phyloP scores from a whole-genome alignment of 1,140 invertebrate genomes.

The Neoseiulus cucumeris region DNA sequence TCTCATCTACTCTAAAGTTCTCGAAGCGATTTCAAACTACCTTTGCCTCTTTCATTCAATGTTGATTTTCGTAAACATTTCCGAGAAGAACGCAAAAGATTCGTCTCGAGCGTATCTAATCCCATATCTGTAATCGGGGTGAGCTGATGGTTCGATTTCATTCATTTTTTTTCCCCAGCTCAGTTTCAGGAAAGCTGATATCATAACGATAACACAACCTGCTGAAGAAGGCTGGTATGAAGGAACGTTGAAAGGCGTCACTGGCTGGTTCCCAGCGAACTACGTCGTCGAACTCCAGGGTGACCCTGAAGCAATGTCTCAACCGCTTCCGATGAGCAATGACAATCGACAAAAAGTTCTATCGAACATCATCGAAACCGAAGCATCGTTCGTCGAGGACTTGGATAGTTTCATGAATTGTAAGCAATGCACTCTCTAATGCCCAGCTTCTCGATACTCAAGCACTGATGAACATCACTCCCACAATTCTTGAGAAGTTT shows the following conservation, averaged over 20 bases:
- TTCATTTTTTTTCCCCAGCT: background rate
- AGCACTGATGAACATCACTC: no score
- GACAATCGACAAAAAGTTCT: background rate
- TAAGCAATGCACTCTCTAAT: no score
- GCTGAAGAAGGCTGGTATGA: slow-evolving; percentile 84
- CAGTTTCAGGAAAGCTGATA: slow-evolving; percentile 4
- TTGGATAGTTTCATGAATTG: background rate
- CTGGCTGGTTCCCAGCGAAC: slow-evolving; percentile 93
- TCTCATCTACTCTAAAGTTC: no score
- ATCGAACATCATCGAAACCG: background rate
- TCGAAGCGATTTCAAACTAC: no score
- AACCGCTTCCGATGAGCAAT: no score
- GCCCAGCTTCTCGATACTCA: no score
- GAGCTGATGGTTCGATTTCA: background rate
- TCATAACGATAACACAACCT: slow-evolving; percentile 69
- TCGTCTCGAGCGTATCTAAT: no score
- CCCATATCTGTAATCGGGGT: background rate
- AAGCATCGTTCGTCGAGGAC: background rate
- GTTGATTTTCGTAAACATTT: no score
- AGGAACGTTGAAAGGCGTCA: slow-evolving; percentile 62
- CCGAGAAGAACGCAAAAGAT: no score
- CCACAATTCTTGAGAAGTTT: no score
- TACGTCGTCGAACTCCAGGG: slow-evolving; percentile 43
- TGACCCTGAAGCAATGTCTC: slow-evolving; percentile 12
- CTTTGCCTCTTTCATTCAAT: no score